These are phyloP conservation scores for Cryptotermes secundus DNA, from an alignment of 1,140 invertebrate species.

Conservation along the genomic window DNA sequence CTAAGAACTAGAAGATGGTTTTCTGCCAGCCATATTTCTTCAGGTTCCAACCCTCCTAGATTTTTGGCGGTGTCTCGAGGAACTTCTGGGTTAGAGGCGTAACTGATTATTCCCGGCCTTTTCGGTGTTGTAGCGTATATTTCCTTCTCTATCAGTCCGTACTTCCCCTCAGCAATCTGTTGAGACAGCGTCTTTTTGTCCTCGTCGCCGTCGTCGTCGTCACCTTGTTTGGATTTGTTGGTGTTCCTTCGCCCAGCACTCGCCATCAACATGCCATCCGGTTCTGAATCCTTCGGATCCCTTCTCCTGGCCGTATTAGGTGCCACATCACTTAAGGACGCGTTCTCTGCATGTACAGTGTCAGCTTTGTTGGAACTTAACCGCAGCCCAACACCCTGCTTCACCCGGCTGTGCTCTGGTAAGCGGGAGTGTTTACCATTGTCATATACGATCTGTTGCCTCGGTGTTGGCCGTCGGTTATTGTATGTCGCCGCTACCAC, in stretches of 20 bases:
- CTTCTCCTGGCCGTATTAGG: background rate
- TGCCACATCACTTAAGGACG: background rate
- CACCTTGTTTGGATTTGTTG: background rate
- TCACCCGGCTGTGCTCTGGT: background rate
- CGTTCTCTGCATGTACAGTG: background rate
- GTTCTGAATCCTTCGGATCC: constrained; percentile 43
- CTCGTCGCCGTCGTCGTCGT: constrained; percentile 47
- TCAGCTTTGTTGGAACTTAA: background rate
- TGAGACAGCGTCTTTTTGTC: constrained; percentile 79
- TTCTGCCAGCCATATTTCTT: constrained; percentile 87
- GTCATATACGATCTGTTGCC: background rate
- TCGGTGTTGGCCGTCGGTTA: background rate
- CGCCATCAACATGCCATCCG: background rate
- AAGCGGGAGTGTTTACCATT: background rate
- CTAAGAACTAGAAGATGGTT: constrained; percentile 81
- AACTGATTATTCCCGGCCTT: constrained; percentile 78
- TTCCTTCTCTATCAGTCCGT: constrained; percentile 83
- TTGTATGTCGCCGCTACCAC: background rate
- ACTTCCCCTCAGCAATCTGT: constrained; percentile 85
- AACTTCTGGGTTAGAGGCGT: constrained; percentile 72
- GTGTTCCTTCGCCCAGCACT: background rate
- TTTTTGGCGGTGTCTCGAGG: constrained; percentile 74
- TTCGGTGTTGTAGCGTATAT: constrained; percentile 66
- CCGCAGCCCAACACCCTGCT: background rate
- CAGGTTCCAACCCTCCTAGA: constrained; percentile 75